A percentile compares a stretch with the other conserved stretches of the same genome.
These are phyloP conservation scores for Smittia sp. DNA, from an alignment of 2,888 invertebrate species.

Conservation along the genomic window DNA sequence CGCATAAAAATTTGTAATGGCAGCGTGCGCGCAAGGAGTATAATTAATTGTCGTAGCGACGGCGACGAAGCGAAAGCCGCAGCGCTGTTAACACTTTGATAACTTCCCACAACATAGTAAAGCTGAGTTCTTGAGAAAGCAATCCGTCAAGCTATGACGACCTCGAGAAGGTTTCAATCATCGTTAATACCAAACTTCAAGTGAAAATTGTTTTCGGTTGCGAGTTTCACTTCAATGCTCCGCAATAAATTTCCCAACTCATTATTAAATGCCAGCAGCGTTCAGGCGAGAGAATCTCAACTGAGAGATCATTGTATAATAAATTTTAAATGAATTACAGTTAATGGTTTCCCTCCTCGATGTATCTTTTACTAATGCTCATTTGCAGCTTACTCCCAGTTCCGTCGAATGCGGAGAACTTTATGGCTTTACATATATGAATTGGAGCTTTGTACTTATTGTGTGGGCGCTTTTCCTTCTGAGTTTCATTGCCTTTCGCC, in stretches of 20 bases:
- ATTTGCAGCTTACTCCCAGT: background rate
- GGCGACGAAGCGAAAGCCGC: background rate
- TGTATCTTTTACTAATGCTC: slow-evolving; percentile 13
- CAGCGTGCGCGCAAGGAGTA: background rate
- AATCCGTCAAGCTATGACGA: background rate
- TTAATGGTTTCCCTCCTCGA: slow-evolving; percentile 17
- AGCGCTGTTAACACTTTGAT: slow-evolving; percentile 7
- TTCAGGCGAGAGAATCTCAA: background rate
- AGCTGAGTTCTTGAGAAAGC: background rate
- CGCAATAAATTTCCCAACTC: background rate
- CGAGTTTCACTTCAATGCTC: background rate
- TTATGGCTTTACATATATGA: slow-evolving; percentile 25
- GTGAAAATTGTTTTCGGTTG: background rate
- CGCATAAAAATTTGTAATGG: background rate
- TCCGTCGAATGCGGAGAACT: background rate
- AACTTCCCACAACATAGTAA: background rate
- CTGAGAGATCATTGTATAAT: slow-evolving; percentile 7
- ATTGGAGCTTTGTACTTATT: background rate
- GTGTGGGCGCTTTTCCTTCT: background rate
- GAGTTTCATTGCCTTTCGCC: background rate
- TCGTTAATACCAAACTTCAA: background rate
- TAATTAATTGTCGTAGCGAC: slow-evolving; percentile 1
- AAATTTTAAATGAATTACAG: slow-evolving; percentile 39
- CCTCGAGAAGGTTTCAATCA: background rate
- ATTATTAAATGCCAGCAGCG: background rate